phyloP scores from a whole-genome alignment of 2,888 invertebrate genomes.

The Argyresthia goedartella region DNA sequence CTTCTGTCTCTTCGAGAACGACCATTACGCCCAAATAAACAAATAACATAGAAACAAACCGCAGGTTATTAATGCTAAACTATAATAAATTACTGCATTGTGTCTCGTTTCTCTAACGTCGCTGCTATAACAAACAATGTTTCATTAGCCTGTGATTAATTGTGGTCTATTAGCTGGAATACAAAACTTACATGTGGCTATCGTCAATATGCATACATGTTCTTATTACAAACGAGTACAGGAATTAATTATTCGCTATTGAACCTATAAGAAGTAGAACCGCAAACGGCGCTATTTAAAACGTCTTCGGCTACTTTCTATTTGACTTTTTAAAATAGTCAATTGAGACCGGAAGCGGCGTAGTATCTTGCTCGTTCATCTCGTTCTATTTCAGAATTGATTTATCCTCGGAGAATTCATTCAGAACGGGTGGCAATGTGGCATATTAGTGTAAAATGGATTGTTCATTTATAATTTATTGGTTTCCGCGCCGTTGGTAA shows the following conservation, averaged over 20 bases:
- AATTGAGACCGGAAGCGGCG: slow-evolving; percentile 49
- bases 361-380: slow-evolving; percentile 22
- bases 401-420: slow-evolving; percentile 45
- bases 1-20: neutral
- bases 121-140: neutral
- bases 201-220: no score
- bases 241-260: no score
- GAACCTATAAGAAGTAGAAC: no score
- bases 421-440: slow-evolving; percentile 43
- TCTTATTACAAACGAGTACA: no score
- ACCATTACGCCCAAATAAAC: neutral
- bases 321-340: slow-evolving; percentile 20
- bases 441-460: slow-evolving; percentile 47
- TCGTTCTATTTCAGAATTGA: slow-evolving; percentile 60
- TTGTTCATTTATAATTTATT: slow-evolving; percentile 47
- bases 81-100: neutral
- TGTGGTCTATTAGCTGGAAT: neutral
- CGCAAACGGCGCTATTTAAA: no score
- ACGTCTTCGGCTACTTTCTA: no score
- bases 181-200: no score
- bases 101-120: neutral
- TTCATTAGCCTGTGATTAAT: neutral
- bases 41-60: neutral
- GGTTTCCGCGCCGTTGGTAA: slow-evolving; percentile 27
- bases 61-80: neutral